phyloP scores from a whole-genome alignment of 2,888 invertebrate genomes.

The Trichacis sp. region DNA sequence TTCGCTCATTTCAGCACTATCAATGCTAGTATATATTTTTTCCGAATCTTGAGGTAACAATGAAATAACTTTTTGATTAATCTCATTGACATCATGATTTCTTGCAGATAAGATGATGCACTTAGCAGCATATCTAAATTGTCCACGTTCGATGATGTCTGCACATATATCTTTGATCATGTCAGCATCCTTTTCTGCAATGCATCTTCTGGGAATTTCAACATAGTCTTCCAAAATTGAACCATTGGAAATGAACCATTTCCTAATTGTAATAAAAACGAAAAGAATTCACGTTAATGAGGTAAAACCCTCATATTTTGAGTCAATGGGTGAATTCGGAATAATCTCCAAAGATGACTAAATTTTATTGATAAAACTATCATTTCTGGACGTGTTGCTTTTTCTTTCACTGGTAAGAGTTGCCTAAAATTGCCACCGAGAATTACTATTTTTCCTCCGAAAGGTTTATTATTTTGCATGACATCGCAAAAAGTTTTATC shows the following conservation, averaged over 20 bases:
- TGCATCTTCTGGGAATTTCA: slow-evolving; percentile 28
- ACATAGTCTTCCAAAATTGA: slow-evolving; percentile 31
- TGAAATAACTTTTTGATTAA: slow-evolving; percentile 28
- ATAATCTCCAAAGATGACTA: slow-evolving; percentile 41
- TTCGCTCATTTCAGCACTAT: neutral
- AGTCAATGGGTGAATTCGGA: slow-evolving; percentile 37
- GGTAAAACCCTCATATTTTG: slow-evolving; percentile 40
- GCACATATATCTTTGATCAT: slow-evolving; percentile 27
- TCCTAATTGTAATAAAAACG: slow-evolving; percentile 39
- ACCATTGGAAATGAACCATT: too few relatives aligned
- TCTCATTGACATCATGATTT: slow-evolving; percentile 42
- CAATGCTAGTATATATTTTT: slow-evolving; percentile 15
- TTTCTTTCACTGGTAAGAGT: slow-evolving; percentile 24
- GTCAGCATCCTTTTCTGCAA: slow-evolving; percentile 16
- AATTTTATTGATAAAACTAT: slow-evolving; percentile 47
- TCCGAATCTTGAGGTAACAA: too few relatives aligned
- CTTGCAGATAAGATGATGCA: too few relatives aligned
- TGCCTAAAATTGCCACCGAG: slow-evolving; percentile 37
- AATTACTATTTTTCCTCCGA: slow-evolving; percentile 46
- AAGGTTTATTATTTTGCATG: slow-evolving; percentile 43
- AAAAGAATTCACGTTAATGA: slow-evolving; percentile 32
- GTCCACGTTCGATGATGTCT: slow-evolving; percentile 13
- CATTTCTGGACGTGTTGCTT: too few relatives aligned
- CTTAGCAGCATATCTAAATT: slow-evolving; percentile 29
- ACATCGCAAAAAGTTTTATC: slow-evolving; percentile 45